Conservation (phyloP, 2,797 vertebrate species). For the Hipposideros larvatus region DNA sequence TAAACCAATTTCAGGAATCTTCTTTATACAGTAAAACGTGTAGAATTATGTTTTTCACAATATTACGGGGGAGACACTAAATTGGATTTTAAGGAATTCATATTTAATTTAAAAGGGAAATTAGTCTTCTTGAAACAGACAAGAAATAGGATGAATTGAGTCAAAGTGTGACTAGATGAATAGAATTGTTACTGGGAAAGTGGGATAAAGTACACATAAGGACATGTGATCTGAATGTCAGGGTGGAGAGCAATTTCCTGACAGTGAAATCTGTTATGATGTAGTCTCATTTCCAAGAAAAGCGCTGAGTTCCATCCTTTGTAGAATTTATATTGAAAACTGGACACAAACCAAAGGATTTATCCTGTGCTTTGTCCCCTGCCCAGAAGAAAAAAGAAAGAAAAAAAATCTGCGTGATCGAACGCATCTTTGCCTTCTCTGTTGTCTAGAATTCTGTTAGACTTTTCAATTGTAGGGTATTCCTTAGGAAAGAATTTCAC, state of each 20-base stretch:
- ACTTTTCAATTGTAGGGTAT: conserved; percentile 45
- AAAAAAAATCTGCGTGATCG: neutral
- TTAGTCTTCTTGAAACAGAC: neutral
- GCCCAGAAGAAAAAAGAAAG: neutral
- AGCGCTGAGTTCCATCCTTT: conserved; percentile 56
- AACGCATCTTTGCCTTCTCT: conserved; percentile 36
- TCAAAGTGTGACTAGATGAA: neutral
- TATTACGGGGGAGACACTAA: neutral
- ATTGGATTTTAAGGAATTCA: conserved; percentile 32
- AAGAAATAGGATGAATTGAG: conserved; percentile 41
- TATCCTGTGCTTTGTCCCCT: conserved; percentile 47
- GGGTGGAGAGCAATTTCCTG: conserved; percentile 56
- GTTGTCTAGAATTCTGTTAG: conserved; percentile 51
- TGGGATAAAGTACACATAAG: conserved; percentile 15
- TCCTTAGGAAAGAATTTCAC: conserved; percentile 47
- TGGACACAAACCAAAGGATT: conserved; percentile 56
- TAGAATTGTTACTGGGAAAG: conserved; percentile 10
- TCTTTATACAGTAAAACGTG: neutral
- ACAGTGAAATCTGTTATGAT: conserved; percentile 65
- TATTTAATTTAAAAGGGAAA: conserved; percentile 32
- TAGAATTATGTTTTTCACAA: neutral
- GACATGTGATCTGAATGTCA: conserved; percentile 30
- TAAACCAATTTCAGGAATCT: conserved; percentile 16
- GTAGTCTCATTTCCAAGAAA: conserved; percentile 65
- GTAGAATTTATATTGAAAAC: conserved; percentile 69